These are phyloP conservation scores for Oryzaephilus surinamensis DNA, from an alignment of 1,140 invertebrate species.

Conservation along the genomic window DNA sequence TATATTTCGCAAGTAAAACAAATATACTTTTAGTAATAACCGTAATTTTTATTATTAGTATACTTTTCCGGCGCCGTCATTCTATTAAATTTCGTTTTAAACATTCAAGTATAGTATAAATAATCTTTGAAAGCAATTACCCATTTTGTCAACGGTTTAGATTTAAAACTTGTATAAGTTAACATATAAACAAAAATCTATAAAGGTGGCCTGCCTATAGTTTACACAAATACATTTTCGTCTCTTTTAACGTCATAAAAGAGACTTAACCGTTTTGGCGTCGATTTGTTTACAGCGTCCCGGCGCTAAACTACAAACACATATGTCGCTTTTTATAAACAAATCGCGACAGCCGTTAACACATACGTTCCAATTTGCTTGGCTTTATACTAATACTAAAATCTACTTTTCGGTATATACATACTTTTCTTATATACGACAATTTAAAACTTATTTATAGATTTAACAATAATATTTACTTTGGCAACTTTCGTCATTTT, in stretches of 20 bases:
- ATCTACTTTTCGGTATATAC: too few species aligned
- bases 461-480: constrained; percentile 29
- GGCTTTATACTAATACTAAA: too few species aligned
- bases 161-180: constrained; percentile 28
- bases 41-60: too few species aligned
- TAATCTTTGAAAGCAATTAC: constrained; percentile 32
- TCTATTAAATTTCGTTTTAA: constrained; percentile 33
- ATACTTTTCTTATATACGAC: constrained; percentile 25
- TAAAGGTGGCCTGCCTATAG: constrained; percentile 23
- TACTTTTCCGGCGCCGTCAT: constrained; percentile 28
- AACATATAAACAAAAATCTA: constrained; percentile 25
- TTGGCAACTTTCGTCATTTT: constrained; percentile 23
- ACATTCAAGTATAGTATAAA: constrained; percentile 30
- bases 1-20: too few species aligned
- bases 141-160: constrained; percentile 33
- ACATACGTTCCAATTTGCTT: constrained; percentile 24
- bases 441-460: constrained; percentile 31
- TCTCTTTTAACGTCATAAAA: constrained; percentile 21
- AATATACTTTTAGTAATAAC: too few species aligned
- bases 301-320: constrained; percentile 22
- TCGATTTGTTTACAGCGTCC: constrained; percentile 31
- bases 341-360: constrained; percentile 29
- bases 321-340: constrained; percentile 31
- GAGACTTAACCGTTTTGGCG: constrained; percentile 24
- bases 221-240: constrained; percentile 22